Conservation (phyloP, 2,113 vertebrate genomes). For the Cyrtonyx montezumae region DNA sequence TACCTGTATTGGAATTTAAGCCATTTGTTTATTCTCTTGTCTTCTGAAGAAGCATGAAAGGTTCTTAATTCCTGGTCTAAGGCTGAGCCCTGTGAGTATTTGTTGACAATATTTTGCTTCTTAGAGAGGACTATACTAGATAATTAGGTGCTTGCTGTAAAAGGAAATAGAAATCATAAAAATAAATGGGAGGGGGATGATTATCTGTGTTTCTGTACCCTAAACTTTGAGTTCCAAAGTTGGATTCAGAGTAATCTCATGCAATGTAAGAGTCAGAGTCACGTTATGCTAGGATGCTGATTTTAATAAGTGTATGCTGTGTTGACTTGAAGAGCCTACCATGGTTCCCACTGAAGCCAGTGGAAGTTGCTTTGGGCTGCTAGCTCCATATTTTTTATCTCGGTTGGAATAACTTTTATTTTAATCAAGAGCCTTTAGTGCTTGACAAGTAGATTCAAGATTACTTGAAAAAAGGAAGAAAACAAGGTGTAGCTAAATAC, state of each 20-base stretch:
- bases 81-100: neutral
- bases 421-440: neutral
- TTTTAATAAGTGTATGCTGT: neutral
- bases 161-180: neutral
- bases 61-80: fast-evolving
- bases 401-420: neutral
- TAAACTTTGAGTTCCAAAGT: neutral
- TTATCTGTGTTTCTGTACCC: neutral
- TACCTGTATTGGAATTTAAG: neutral
- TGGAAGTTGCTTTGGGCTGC: neutral
- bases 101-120: neutral
- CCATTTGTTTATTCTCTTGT: neutral
- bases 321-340: neutral
- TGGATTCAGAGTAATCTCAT: neutral
- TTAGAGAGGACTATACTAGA: neutral
- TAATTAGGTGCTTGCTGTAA: neutral
- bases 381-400: neutral
- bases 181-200: neutral
- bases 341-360: neutral
- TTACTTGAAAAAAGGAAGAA: neutral
- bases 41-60: neutral
- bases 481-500: neutral
- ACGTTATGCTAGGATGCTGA: neutral
- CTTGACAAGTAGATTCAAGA: neutral
- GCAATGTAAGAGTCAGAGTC: neutral